Percentiles rank a stretch among this genome's conserved stretches.
Conservation (phyloP, 2,888 invertebrate species). For the Pediacus dermestoides region DNA sequence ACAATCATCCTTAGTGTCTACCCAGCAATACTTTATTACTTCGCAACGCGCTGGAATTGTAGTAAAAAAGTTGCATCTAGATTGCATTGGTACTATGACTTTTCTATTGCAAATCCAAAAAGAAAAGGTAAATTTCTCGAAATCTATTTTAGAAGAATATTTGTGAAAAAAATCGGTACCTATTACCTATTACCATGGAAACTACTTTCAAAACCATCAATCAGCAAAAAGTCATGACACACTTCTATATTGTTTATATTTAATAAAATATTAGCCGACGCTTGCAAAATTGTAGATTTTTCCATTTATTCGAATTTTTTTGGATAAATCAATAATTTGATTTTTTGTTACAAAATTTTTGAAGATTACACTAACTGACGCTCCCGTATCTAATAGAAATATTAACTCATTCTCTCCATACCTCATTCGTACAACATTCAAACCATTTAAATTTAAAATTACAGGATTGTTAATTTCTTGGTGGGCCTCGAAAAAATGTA, state of each 20-base stretch:
- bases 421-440: conserved; percentile 9
- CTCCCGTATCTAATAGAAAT: conserved; percentile 15
- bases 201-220: conserved; percentile 9
- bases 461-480: not conserved
- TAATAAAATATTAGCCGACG: conserved; percentile 7
- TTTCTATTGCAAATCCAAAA: conserved; percentile 7
- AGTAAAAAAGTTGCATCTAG: conserved; percentile 4
- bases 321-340: conserved; percentile 4
- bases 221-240: conserved; percentile 11
- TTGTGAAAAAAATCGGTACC: conserved; percentile 13
- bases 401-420: conserved; percentile 3
- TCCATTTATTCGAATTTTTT: conserved; percentile 7
- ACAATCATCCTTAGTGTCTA: not conserved
- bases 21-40: conserved; percentile 7
- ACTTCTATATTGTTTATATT: conserved; percentile 5
- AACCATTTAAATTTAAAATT: conserved; percentile 12
- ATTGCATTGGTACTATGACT: conserved; percentile 12
- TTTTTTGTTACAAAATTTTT: conserved; percentile 5
- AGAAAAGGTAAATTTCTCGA: conserved; percentile 9
- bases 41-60: conserved; percentile 14
- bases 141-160: conserved; percentile 11
- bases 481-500: conserved; percentile 12
- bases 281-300: conserved; percentile 6
- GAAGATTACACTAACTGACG: conserved; percentile 14
- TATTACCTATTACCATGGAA: conserved; percentile 12